A percentile compares a stretch with the other conserved stretches of the same genome.
Evolutionary conservation across 2,113 vertebrate genomes (phyloP).

Genomic region (Antechinus stuartii): DNA sequence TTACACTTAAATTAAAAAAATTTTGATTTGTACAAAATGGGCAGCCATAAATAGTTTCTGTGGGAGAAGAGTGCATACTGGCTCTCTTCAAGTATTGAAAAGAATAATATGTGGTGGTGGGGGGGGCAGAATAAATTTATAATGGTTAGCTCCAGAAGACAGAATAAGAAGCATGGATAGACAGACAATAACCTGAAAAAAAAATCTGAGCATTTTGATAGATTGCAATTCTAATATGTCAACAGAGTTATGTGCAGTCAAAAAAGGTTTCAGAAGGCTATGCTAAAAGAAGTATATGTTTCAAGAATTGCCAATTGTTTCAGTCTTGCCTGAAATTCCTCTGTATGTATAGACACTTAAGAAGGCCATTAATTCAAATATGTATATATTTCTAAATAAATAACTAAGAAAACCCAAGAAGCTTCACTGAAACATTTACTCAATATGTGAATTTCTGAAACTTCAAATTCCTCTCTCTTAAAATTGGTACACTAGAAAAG

Average conservation of each 20-base stretch:
- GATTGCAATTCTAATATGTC: not conserved
- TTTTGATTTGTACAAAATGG: not conserved
- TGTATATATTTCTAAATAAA: not conserved
- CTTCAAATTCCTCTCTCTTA: not conserved
- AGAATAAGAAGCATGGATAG: not conserved
- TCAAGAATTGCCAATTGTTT: not conserved
- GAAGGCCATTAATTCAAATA: not conserved
- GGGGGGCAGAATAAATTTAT: not conserved
- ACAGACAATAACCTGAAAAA: not conserved
- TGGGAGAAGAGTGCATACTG: not conserved
- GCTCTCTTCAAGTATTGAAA: not conserved
- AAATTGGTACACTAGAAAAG: not conserved
- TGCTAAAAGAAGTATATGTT: not conserved
- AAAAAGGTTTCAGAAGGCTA: not conserved
- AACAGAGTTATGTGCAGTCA: too few relatives aligned
- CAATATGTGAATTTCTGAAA: not conserved
- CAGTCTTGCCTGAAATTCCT: not conserved
- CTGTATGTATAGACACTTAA: not conserved
- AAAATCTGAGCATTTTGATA: not conserved
- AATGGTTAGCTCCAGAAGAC: not conserved
- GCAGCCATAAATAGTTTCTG: not conserved
- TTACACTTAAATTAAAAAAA: not conserved
- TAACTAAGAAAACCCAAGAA: not conserved
- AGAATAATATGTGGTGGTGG: not conserved
- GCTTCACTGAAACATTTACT: not conserved